A percentile compares a stretch with the other conserved stretches of the same genome.
These are phyloP conservation scores for Ostrea denselamellosa DNA, from an alignment of 1,140 invertebrate genomes.

Conservation along the genomic window DNA sequence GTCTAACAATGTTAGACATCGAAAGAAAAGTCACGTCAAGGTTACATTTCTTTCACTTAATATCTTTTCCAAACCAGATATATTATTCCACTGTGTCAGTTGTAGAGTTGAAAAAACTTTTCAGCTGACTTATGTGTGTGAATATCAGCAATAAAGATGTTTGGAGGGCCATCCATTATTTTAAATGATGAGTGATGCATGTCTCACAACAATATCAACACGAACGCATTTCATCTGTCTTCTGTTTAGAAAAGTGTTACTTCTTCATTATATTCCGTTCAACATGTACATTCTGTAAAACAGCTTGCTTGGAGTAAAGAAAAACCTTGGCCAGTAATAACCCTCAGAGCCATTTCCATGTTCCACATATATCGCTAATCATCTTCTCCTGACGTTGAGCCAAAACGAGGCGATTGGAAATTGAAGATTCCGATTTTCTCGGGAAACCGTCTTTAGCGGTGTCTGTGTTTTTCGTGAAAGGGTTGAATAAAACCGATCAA, in stretches of 20 bases:
- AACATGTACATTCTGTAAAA: slow-evolving; percentile 1
- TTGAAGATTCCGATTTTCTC: slow-evolving; percentile 17
- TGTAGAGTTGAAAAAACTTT: not conserved
- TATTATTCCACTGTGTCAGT: too few relatives aligned
- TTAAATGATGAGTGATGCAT: slow-evolving; percentile 8
- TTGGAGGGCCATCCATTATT: not conserved
- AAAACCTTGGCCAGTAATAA: not conserved
- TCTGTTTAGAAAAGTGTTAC: not conserved
- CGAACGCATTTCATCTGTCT: not conserved
- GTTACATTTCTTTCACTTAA: too few relatives aligned
- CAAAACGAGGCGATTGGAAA: slow-evolving; percentile 37
- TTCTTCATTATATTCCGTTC: slow-evolving; percentile 1
- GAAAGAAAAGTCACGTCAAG: too few relatives aligned
- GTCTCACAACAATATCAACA: not conserved
- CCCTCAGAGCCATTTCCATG: slow-evolving; percentile 24
- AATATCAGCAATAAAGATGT: not conserved
- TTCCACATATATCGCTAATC: slow-evolving; percentile 18
- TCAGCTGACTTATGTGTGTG: not conserved
- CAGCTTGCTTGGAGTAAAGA: not conserved
- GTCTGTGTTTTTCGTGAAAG: not conserved
- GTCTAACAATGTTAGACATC: too few relatives aligned
- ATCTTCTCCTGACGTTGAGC: slow-evolving; percentile 32
- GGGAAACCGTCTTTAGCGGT: not conserved
- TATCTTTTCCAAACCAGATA: too few relatives aligned
- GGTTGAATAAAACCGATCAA: not conserved